Conservation (phyloP, 2,113 vertebrate species). For the Trichomycterus rosablanca region DNA sequence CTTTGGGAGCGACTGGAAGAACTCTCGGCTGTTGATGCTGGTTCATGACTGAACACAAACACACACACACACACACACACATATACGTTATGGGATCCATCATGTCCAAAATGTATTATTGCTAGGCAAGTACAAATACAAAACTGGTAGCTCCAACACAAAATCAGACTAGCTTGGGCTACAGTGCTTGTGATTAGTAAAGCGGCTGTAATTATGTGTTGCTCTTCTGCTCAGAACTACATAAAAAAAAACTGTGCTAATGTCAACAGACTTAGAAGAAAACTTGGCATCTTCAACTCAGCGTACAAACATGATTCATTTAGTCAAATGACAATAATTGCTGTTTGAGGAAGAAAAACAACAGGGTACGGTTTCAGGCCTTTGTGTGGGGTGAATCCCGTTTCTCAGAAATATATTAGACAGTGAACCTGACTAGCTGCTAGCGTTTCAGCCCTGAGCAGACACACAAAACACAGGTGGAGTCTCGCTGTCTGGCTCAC, state of each 20-base stretch:
- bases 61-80: no score
- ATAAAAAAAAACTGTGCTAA: no score
- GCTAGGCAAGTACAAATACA: no score
- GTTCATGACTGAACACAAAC: constrained; percentile 68
- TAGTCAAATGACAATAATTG: constrained; percentile 32
- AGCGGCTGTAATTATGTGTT: no score
- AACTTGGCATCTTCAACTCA: background rate
- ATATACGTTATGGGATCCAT: no score
- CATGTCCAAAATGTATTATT: no score
- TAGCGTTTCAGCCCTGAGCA: constrained; percentile 39
- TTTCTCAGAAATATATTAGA: constrained; percentile 13
- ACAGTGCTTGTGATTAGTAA: no score
- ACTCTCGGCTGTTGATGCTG: constrained; percentile 71
- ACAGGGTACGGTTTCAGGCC: constrained; percentile 40
- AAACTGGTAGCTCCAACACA: no score
- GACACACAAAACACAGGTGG: constrained; percentile 44
- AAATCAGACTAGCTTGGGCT: no score
- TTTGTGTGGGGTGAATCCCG: constrained; percentile 16
- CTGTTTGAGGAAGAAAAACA: constrained; percentile 26
- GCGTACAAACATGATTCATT: constrained; percentile 22
- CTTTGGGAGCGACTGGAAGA: constrained; percentile 59
- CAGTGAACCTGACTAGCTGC: constrained; percentile 19
- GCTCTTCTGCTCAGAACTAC: no score
- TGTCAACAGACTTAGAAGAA: no score
- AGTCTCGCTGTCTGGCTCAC: constrained; percentile 47